Base-by-base conservation (phyloP, 1,140 invertebrate species). In the Calosoma granatense region DNA sequence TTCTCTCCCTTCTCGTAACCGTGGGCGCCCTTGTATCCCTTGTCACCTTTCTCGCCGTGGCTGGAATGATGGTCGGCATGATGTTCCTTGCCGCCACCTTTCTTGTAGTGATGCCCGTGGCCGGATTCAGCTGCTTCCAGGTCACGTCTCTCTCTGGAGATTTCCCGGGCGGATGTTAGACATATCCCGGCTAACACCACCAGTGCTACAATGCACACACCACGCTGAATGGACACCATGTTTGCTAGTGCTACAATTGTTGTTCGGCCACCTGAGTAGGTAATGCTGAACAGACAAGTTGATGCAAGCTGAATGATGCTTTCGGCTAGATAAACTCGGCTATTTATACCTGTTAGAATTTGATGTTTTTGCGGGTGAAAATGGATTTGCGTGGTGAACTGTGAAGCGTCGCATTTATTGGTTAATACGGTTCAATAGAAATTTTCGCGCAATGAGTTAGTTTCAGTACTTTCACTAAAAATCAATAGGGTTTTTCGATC, bases 1-100 rank as follows among this genome's bases (percentile, higher is more conserved):
- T 84, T 83, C 15, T 81, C 75, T 1, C 83, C 82, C 59, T 84
- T 81, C 57, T 82, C 78, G 61, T 83, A 76, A 39, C 80, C 74
- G 62, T 85, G 82, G 51, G 82, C 74, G 1, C 78, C 67, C 57
- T 81, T 77, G 67, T 79, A 73, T 0, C 75, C 74, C 54, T 79
- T 75, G 30, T 79, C 74, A 0, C 71, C 78, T 61, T 84, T 82
- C 6, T 81, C 75, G 0, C 81, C 82, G 20, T 82, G 71, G 21
- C 72, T 72, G 52, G 70, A 68, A 58, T 81, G 77, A 55, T 81
- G 78, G 54, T 81, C 76, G 3, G 76, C 67, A 60, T 83, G 78
- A 54, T 81, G 74, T 52, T 81, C 76, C 30, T 77, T 74, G 0
- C 78, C 79, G 0, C 73, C 79, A 20, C 82, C 81, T 30, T 78